Evolutionary conservation across 2,888 invertebrate species (phyloP).

Genomic region (Maniola hyperantus): DNA sequence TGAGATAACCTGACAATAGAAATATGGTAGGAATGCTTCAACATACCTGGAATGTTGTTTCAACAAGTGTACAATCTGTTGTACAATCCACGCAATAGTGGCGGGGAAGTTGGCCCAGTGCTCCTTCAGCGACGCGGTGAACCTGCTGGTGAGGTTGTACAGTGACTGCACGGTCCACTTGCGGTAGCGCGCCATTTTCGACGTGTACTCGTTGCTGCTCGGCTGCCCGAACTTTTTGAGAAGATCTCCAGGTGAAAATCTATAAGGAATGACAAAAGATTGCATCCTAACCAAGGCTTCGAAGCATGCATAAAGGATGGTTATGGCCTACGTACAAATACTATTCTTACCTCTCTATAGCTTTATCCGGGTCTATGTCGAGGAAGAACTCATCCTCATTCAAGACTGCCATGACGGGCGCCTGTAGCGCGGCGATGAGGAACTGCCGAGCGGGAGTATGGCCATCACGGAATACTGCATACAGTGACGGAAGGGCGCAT

Average conservation of each 20-base stretch:
- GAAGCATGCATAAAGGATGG: too few species aligned
- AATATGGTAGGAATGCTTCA: too few species aligned
- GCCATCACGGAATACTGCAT: constrained; percentile 94
- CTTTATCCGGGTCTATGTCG: constrained; percentile 95
- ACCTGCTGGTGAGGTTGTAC: constrained; percentile 89
- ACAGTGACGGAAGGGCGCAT: constrained; percentile 93
- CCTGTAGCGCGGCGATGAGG: constrained; percentile 94
- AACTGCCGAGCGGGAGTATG: constrained; percentile 96
- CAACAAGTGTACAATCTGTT: constrained; percentile 87
- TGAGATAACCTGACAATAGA: too few species aligned
- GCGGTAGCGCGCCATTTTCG: constrained; percentile 90
- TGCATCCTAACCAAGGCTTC: too few species aligned
- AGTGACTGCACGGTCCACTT: constrained; percentile 90
- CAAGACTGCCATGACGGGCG: constrained; percentile 94
- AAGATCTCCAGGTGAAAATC: constrained; percentile 73
- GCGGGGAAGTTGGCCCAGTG: constrained; percentile 96
- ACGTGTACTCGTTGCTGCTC: constrained; percentile 87
- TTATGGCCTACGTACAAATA: too few species aligned
- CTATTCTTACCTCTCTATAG: constrained; percentile 83
- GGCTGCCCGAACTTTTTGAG: constrained; percentile 90
- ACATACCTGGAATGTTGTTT: constrained; percentile 63
- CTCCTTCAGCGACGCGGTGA: constrained; percentile 91
- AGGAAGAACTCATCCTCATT: constrained; percentile 95
- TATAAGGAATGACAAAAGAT: constrained; percentile 40
- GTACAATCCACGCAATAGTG: constrained; percentile 94